These are phyloP conservation scores for Ornithoptera priamus DNA, from an alignment of 2,888 invertebrate species.

Conservation along the genomic window DNA sequence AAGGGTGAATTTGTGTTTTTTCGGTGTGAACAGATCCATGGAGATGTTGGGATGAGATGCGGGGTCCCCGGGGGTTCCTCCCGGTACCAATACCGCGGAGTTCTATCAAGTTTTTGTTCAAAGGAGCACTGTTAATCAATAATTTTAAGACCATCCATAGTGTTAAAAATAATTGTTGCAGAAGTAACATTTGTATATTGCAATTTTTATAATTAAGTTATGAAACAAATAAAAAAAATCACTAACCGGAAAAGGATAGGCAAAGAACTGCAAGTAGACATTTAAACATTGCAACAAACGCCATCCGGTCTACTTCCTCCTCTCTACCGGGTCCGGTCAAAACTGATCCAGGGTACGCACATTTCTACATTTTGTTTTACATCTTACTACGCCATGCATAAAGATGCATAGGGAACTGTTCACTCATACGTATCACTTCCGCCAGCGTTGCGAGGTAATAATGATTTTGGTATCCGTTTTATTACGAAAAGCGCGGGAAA, in stretches of 20 bases:
- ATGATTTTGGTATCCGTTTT: conserved; percentile 22
- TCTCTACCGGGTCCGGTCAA: not conserved
- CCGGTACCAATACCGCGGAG: no score
- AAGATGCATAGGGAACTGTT: not conserved
- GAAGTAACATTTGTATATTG: no score
- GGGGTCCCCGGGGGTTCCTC: no score
- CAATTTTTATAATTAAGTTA: no score
- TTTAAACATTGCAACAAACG: conserved; percentile 3
- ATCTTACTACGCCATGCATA: conserved; percentile 17
- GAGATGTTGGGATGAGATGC: no score
- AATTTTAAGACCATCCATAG: no score
- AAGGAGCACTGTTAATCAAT: no score
- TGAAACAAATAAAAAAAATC: not conserved
- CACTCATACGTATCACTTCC: conserved; percentile 5
- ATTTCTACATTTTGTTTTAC: conserved; percentile 6
- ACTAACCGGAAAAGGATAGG: conserved; percentile 6
- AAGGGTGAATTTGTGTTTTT: no score
- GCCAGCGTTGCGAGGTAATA: conserved; percentile 9
- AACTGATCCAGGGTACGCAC: not conserved
- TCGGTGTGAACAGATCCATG: no score
- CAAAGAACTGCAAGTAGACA: conserved; percentile 1
- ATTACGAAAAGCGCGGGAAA: conserved; percentile 15
- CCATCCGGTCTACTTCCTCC: conserved; percentile 1
- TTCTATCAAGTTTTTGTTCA: no score
- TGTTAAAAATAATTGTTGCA: no score